Evolutionary conservation across 2,113 vertebrate species (phyloP).

Genomic region (Ramphastos sulfuratus): DNA sequence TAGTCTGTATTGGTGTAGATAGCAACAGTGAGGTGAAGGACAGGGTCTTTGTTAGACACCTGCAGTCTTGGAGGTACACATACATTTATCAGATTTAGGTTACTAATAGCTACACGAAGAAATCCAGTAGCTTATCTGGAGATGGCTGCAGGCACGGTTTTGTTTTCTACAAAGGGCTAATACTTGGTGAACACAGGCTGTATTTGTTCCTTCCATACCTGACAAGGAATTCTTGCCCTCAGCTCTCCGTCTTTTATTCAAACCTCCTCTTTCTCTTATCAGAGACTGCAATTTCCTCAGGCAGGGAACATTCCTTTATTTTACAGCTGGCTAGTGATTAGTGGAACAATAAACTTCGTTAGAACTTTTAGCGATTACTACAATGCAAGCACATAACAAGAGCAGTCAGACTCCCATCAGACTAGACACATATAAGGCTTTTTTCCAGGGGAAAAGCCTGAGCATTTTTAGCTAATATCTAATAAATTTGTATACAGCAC

Average conservation of each 20-base stretch:
- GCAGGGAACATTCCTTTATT: neutral
- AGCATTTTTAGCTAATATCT: neutral
- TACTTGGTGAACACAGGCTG: neutral
- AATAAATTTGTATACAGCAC: neutral
- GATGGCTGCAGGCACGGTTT: neutral
- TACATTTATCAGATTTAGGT: neutral
- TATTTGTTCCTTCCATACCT: neutral
- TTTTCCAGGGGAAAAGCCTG: neutral
- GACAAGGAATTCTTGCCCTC: neutral
- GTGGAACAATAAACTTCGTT: neutral
- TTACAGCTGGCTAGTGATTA: neutral
- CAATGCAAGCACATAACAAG: neutral
- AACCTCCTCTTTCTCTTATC: neutral
- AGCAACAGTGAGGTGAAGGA: neutral
- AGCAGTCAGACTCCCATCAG: neutral
- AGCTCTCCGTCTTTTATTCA: neutral
- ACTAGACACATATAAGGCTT: neutral
- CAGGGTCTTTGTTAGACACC: neutral
- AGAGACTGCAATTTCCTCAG: neutral
- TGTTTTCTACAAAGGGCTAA: neutral
- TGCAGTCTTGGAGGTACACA: neutral
- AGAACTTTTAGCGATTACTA: neutral
- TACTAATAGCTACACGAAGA: neutral
- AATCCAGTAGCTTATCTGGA: neutral
- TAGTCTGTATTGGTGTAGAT: neutral